phyloP scores from a whole-genome alignment of 2,888 invertebrate species.

The Clusia tigrina region DNA sequence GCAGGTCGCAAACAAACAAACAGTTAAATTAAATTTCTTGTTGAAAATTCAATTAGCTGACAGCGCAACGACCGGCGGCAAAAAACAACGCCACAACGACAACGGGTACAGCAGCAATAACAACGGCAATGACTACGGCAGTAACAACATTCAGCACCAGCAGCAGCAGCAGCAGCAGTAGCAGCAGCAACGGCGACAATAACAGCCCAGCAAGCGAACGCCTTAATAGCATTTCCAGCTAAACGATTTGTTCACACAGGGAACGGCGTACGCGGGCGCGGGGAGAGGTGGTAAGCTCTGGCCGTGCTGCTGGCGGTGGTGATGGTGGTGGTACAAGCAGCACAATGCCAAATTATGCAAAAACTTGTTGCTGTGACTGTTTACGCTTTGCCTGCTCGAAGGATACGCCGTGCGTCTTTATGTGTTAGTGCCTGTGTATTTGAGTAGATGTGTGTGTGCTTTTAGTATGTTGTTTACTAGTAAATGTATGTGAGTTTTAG shows the following conservation, averaged over 20 bases:
- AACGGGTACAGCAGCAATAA: slow-evolving; percentile 13
- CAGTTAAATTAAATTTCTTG: slow-evolving; percentile 54
- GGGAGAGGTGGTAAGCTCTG: not conserved
- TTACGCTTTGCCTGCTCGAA: not conserved
- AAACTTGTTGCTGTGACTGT: not conserved
- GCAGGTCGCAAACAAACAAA: slow-evolving; percentile 53
- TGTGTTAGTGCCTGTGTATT: no score
- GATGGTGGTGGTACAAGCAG: no score
- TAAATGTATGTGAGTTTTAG: not conserved
- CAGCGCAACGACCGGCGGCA: slow-evolving; percentile 39
- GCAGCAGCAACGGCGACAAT: slow-evolving; percentile 9
- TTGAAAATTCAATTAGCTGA: slow-evolving; percentile 57
- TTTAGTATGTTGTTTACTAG: not conserved
- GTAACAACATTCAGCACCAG: slow-evolving; percentile 52
- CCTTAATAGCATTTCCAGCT: slow-evolving; percentile 3
- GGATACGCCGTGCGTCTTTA: no score
- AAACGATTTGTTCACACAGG: slow-evolving; percentile 6
- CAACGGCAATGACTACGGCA: slow-evolving; percentile 50
- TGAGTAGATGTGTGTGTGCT: no score
- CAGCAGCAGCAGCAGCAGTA: slow-evolving; percentile 28
- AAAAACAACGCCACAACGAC: not conserved
- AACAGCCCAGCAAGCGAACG: no score
- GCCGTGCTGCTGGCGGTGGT: no score
- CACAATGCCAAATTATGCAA: slow-evolving; percentile 1
- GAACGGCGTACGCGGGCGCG: not conserved